These are phyloP conservation scores for Cylindroiulus punctatus DNA, from an alignment of 2,888 invertebrate species.

Conservation along the genomic window DNA sequence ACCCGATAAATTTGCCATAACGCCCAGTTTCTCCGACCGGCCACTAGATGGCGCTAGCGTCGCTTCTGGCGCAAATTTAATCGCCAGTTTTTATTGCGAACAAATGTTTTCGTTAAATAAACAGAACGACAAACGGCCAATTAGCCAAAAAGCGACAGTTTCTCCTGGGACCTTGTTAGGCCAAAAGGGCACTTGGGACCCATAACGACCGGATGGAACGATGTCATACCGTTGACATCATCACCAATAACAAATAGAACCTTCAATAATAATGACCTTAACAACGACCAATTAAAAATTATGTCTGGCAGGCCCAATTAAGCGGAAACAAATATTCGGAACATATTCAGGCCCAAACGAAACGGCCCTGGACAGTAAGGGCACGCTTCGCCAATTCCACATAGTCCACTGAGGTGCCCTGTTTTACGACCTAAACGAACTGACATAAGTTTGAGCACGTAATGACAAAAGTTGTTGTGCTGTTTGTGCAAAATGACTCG, in stretches of 20 bases:
- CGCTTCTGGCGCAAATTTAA: not conserved
- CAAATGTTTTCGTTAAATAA: not conserved
- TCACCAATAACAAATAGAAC: too few species aligned
- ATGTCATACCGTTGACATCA: too few species aligned
- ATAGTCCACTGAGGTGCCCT: too few species aligned
- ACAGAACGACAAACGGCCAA: not conserved
- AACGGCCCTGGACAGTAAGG: too few species aligned
- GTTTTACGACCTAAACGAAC: too few species aligned
- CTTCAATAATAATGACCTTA: not conserved
- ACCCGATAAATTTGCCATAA: too few species aligned
- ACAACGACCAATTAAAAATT: not conserved
- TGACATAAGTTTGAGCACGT: too few species aligned
- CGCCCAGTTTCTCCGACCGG: not conserved
- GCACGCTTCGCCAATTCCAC: too few species aligned
- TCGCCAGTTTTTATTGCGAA: not conserved
- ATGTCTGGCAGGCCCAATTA: not conserved
- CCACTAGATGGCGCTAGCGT: not conserved
- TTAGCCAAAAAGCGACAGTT: not conserved
- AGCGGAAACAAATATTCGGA: not conserved
- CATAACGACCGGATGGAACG: too few species aligned
- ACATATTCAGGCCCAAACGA: not conserved
- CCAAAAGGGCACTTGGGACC: not conserved
- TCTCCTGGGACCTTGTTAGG: not conserved
- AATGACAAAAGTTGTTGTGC: too few species aligned
- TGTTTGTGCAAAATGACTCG: too few species aligned